Base-by-base conservation (phyloP, 2,797 vertebrate genomes). In the Okamejei kenojei region DNA sequence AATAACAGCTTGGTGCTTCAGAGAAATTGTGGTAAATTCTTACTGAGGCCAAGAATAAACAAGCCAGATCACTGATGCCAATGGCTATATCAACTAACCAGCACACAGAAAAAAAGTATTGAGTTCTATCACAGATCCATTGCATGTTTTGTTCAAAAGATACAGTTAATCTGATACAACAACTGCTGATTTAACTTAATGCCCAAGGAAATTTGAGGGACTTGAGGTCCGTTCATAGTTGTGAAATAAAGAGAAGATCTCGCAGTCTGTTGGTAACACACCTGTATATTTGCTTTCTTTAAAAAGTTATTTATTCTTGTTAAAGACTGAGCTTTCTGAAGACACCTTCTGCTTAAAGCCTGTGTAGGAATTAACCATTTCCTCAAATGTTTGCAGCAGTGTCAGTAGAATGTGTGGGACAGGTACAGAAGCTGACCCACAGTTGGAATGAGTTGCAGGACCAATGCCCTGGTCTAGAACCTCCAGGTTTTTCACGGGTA, bases 141-240 rank as follows among this genome's bases (percentile, higher is more conserved):
- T 21, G n/a, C 63, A 21, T 68, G n/a, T 68, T 88, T 88, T 88
- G n/a, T 88, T 88, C 84, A 21, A 68, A 74, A 88, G 84, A 88
- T 88, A 35, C 65, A 9, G 63, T 68, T 68, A 35, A 68, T 88
- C 84, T 65, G n/a, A 35, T 19, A 35, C 17, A 65, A 68, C 63
- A 88, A 68, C 84, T 84, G 81, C 81, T 68, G 84, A 88, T 88
- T 88, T 88, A 68, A 88, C 84, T 32, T 68, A 68, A 88, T 21
- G 84, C 63, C 61, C 68, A 63, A 88, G 84, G 84, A 88, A 88
- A 32, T 68, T 88, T 88, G 84, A 88, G 63, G 84, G 2, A 9
- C n/a, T 68, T 88, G 29, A 35, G 84, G 61, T 88, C 84, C 68
- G 84, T 88, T 88, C 61, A 10, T 2, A 68, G 61, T 88, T 88